phyloP scores from a whole-genome alignment of 2,888 invertebrate genomes.

The Caradrina clavipalpis region DNA sequence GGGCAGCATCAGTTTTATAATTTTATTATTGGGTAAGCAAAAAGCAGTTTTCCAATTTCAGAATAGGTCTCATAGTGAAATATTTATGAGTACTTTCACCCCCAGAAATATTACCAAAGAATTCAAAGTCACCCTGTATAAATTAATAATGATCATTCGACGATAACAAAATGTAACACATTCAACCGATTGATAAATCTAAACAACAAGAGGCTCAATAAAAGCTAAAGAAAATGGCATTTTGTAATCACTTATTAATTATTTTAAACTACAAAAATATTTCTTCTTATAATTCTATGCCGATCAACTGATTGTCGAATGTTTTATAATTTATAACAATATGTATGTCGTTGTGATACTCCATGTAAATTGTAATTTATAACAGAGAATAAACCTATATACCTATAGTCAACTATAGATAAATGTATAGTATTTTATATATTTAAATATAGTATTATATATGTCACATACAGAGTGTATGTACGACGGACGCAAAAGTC shows the following conservation, averaged over 20 bases:
- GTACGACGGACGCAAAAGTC: slow-evolving; percentile 17
- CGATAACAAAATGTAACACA: slow-evolving; percentile 67
- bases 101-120: not conserved
- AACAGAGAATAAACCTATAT: slow-evolving; percentile 14
- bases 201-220: slow-evolving; percentile 81
- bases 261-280: slow-evolving; percentile 81
- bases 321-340: slow-evolving; percentile 22
- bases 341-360: slow-evolving; percentile 16
- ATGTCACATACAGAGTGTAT: slow-evolving; percentile 18
- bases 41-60: not conserved
- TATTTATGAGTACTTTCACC: not conserved
- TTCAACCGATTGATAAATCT: slow-evolving; percentile 62
- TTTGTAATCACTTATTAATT: slow-evolving; percentile 78
- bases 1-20: too few relatives aligned
- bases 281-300: slow-evolving; percentile 64
- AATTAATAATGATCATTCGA: slow-evolving; percentile 52
- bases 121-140: slow-evolving; percentile 3
- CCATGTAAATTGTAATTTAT: slow-evolving; percentile 13
- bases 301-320: slow-evolving; percentile 74
- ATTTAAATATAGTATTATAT: slow-evolving; percentile 15
- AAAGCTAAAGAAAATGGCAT: slow-evolving; percentile 84
- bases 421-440: slow-evolving; percentile 9
- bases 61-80: fast-evolving
- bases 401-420: slow-evolving; percentile 10
- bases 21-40: too few relatives aligned